A percentile compares a stretch with the other conserved stretches of the same genome.
These are phyloP conservation scores for Drosophila mettleri DNA, from an alignment of 2,888 invertebrate genomes.

Conservation along the genomic window DNA sequence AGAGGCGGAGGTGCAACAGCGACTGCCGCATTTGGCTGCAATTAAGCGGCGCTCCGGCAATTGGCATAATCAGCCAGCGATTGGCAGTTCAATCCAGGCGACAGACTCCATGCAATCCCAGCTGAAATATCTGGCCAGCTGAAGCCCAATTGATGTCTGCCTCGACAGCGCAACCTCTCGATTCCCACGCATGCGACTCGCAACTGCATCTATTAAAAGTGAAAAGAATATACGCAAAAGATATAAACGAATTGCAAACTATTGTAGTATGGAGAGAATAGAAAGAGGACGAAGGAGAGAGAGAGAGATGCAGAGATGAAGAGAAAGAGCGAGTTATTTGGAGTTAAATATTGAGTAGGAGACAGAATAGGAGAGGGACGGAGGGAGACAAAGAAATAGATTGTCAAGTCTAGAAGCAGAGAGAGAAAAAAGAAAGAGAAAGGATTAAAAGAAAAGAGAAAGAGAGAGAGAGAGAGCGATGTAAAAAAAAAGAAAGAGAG, in stretches of 20 bases:
- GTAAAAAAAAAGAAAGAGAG: neutral
- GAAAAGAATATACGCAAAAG: neutral
- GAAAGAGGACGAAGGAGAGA: neutral
- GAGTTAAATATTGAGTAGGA: too few species aligned
- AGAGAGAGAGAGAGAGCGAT: neutral
- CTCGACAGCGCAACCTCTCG: neutral
- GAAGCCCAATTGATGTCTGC: neutral
- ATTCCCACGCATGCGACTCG: slow-evolving; percentile 4
- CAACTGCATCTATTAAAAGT: neutral
- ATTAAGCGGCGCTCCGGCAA: slow-evolving; percentile 58
- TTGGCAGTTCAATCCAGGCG: slow-evolving; percentile 29
- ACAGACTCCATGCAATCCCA: neutral
- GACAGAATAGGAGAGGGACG: neutral
- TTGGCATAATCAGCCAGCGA: slow-evolving; percentile 53
- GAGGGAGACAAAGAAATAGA: neutral
- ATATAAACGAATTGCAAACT: too few species aligned
- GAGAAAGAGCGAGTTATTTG: too few species aligned
- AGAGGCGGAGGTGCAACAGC: slow-evolving; percentile 11
- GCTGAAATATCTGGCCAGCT: neutral
- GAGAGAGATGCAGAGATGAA: neutral
- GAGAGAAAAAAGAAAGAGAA: too few species aligned
- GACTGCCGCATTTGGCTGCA: slow-evolving; percentile 48
- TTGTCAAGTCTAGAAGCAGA: too few species aligned
- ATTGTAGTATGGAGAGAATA: too few species aligned
- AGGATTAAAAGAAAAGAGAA: neutral